Base-by-base conservation (phyloP, 2,888 invertebrate genomes). In the Ophion costatus region DNA sequence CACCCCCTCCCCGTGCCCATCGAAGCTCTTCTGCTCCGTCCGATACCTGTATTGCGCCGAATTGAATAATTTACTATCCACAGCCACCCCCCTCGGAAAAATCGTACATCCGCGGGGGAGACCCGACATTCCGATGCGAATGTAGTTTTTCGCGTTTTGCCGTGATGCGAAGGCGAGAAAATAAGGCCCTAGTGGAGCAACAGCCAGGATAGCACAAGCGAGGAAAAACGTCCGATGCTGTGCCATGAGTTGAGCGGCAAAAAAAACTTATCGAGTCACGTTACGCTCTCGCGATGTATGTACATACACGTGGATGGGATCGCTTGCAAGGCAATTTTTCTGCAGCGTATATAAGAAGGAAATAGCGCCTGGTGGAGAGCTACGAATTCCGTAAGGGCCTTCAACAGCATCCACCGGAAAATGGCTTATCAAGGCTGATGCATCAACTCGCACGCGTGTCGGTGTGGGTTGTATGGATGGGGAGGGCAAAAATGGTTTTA, bases 31-130 rank as follows among this genome's bases (percentile, higher is more conserved):
- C 33, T 67, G 2, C 67, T 45, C 22, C 56, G 76, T 73, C 67
- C 76, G 82, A 82, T 85, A 77, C 67, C 51, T 67, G 69, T 64
- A 71, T 82, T 74, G 69, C 81, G 80, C 71, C 80, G 88, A 87
- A 88, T 87, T 88, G 86, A 88, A 88, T 88, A 88, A 87, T 77
- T 87, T 84, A 88, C 87, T 79, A 82, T 71, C 77, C 71, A 82
- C 80, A 70, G 22, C 66, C 61, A 67, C 74, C 59, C 14, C 56
- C 51, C 67, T 64, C 64, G 56, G 17, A 59, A 77, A 83, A 78
- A 84, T 81, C 80, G 29, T 70, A 57, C 69, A 67, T 66, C 42
- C 59, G 57, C 20, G 56, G 33, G 33, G 73, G 57, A 20, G 38
- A 51, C 17, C 51, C 38, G 67, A 59, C 71, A 57, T 69, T 66